Evolutionary conservation across 2,888 invertebrate genomes (phyloP).

Genomic region (Luperina testacea): DNA sequence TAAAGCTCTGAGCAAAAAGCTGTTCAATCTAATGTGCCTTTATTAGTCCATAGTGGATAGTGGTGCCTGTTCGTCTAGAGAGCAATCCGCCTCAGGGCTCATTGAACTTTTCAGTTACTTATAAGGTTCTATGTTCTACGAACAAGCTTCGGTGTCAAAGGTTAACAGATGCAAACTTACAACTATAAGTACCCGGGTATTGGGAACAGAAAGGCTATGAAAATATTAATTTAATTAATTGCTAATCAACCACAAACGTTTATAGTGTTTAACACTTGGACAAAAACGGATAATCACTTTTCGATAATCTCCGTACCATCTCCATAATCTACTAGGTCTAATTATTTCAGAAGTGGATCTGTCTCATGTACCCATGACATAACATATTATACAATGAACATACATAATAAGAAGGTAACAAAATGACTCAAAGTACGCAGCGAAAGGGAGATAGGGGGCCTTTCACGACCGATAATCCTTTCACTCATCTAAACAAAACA

Average conservation of each 20-base stretch:
- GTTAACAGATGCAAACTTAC: neutral
- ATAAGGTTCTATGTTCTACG: neutral
- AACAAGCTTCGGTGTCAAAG: neutral
- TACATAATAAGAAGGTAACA: slow-evolving; percentile 33
- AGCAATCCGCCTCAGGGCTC: neutral
- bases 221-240: neutral
- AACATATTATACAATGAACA: slow-evolving; percentile 47
- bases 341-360: slow-evolving; percentile 8
- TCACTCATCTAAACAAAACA: slow-evolving; percentile 59
- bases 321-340: neutral
- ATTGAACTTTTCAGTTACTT: slow-evolving; percentile 1
- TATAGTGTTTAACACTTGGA: neutral
- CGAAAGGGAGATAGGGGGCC: slow-evolving; percentile 48
- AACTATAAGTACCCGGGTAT: neutral
- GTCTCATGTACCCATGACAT: slow-evolving; percentile 17
- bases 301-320: neutral
- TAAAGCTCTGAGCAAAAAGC: neutral
- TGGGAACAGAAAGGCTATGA: neutral
- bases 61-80: slow-evolving; percentile 4
- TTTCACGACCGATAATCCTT: slow-evolving; percentile 61
- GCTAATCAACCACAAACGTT: neutral
- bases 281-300: neutral
- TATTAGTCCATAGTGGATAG: neutral
- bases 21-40: neutral
- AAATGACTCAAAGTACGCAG: slow-evolving; percentile 41